phyloP scores from a whole-genome alignment of 2,888 invertebrate genomes.

The Leptinotarsa rubiginosa region DNA sequence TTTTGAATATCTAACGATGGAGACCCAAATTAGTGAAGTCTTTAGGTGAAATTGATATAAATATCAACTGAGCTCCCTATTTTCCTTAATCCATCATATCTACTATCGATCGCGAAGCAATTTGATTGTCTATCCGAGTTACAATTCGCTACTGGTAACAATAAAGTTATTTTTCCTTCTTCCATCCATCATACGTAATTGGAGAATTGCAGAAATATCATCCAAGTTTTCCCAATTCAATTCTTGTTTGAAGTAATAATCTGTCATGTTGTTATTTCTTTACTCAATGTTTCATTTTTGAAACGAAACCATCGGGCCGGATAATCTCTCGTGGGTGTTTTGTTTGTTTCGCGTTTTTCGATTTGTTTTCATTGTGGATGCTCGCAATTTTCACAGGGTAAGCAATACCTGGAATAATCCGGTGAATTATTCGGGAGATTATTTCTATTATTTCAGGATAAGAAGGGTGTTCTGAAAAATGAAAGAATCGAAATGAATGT shows the following conservation, averaged over 20 bases:
- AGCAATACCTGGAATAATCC: too few species aligned
- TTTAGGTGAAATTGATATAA: not conserved
- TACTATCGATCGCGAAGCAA: not conserved
- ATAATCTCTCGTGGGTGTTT: not conserved
- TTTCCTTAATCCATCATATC: not conserved
- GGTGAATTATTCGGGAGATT: too few species aligned
- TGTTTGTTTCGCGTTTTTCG: not conserved
- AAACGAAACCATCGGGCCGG: not conserved
- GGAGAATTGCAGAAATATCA: not conserved
- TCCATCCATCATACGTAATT: not conserved
- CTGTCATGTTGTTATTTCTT: not conserved
- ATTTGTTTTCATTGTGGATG: not conserved
- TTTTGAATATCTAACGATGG: too few species aligned
- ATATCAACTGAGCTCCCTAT: not conserved
- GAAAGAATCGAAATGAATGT: too few species aligned
- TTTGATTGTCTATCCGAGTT: not conserved
- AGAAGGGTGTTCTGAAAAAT: too few species aligned
- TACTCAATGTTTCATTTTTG: not conserved
- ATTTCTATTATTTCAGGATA: too few species aligned
- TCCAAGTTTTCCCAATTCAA: not conserved
- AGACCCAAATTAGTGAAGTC: not conserved
- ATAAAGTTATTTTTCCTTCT: not conserved
- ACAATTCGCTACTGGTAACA: not conserved
- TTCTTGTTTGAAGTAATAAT: not conserved
- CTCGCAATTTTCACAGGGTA: too few species aligned